Evolutionary conservation across 2,888 invertebrate species (phyloP).

Genomic region (Trisateles emortualis): DNA sequence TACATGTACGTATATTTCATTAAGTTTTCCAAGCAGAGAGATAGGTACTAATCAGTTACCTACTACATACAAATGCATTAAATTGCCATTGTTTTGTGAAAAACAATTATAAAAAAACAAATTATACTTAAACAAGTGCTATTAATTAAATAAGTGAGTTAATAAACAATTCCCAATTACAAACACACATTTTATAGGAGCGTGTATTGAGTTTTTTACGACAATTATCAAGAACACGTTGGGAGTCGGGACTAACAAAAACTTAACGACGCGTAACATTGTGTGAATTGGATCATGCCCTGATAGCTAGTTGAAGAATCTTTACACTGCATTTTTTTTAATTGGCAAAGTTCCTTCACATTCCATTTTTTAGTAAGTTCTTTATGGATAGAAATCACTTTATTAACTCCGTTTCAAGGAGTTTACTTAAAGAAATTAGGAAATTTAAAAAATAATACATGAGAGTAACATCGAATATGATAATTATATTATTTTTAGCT

Average conservation of each 20-base stretch:
- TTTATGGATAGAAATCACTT: background rate
- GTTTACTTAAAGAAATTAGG: too few relatives aligned
- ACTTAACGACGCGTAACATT: conserved; percentile 65
- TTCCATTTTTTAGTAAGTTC: background rate
- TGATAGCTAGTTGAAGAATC: conserved; percentile 16
- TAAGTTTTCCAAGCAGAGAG: too few relatives aligned
- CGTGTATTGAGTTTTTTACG: conserved; percentile 63
- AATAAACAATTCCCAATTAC: conserved; percentile 70
- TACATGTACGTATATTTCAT: too few relatives aligned
- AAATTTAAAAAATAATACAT: too few relatives aligned
- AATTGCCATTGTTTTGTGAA: conserved; percentile 15
- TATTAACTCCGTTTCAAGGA: too few relatives aligned
- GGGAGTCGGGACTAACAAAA: conserved; percentile 56
- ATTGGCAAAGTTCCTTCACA: background rate
- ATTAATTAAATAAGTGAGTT: conserved; percentile 66
- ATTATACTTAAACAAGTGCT: conserved; percentile 33
- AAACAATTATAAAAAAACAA: conserved; percentile 27
- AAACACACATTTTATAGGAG: conserved; percentile 44
- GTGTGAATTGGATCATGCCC: conserved; percentile 56
- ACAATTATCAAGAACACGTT: conserved; percentile 63
- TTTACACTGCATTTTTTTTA: conserved; percentile 9
- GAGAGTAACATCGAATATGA: too few relatives aligned
- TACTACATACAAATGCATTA: conserved; percentile 19
- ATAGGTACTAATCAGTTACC: too few relatives aligned
- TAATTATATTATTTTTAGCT: too few relatives aligned